Evolutionary conservation across 2,888 invertebrate genomes (phyloP).

Genomic region (Epinotia ramella): DNA sequence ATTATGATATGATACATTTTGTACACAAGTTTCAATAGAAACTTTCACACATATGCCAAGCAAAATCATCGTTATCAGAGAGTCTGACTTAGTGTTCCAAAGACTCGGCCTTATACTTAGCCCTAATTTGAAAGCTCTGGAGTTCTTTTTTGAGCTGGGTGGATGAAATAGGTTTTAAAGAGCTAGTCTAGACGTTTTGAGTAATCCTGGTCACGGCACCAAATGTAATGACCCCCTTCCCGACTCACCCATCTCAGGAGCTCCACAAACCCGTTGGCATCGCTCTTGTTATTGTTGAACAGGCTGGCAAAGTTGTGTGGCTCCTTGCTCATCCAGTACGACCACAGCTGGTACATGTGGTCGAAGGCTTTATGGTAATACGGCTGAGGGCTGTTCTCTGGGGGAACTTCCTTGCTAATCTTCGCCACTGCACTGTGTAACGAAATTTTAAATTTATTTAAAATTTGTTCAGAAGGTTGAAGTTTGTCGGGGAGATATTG

Average conservation of each 20-base stretch:
- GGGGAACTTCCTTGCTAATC: constrained; percentile 57
- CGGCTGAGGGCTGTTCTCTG: constrained; percentile 58
- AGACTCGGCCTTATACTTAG: too few species aligned
- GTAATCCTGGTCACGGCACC: constrained; percentile 15
- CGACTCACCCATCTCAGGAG: constrained; percentile 81
- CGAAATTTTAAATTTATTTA: background rate
- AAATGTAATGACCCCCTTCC: background rate
- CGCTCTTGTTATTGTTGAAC: constrained; percentile 86
- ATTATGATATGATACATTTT: background rate
- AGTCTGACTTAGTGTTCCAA: background rate
- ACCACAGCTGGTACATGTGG: constrained; percentile 89
- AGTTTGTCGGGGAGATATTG: too few species aligned
- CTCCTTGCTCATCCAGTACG: constrained; percentile 91
- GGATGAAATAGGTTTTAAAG: too few species aligned
- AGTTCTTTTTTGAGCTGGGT: too few species aligned
- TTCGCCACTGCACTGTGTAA: constrained; percentile 64
- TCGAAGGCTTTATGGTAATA: constrained; percentile 78
- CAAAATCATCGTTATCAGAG: too few species aligned
- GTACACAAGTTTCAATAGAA: background rate
- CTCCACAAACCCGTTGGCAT: constrained; percentile 82
- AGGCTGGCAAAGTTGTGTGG: constrained; percentile 86
- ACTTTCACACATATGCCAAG: background rate
- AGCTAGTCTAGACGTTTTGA: background rate
- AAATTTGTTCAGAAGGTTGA: background rate
- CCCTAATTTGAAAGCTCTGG: too few species aligned